Evolutionary conservation across 2,797 vertebrate species (phyloP).

Genomic region (Discoglossus pictus): DNA sequence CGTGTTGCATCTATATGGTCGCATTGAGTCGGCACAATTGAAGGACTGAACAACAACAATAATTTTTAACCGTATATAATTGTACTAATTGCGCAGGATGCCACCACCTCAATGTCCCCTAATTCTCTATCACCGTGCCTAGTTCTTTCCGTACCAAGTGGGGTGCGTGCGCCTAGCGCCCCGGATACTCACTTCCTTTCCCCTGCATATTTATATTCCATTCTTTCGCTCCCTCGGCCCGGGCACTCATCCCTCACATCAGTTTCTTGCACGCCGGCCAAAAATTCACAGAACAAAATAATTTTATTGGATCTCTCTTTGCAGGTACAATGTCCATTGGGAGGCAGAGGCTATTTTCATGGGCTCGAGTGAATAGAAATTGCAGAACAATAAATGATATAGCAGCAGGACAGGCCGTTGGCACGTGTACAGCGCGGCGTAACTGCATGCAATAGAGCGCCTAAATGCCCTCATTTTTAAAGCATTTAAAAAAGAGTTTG

Average conservation of each 20-base stretch:
- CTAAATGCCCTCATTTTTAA: conserved; percentile 17
- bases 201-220: neutral
- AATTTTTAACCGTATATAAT: no score
- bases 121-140: no score
- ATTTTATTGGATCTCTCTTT: neutral
- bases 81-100: no score
- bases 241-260: neutral
- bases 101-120: no score
- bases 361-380: neutral
- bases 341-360: conserved; percentile 8
- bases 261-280: conserved; percentile 4
- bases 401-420: conserved; percentile 12
- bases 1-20: no score
- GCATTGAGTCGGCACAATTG: no score
- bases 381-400: conserved; percentile 12
- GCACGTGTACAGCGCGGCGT: conserved; percentile 6
- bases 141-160: no score
- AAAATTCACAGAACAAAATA: conserved; percentile 11
- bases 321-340: conserved; percentile 14
- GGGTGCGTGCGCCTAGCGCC: no score
- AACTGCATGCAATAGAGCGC: conserved; percentile 1
- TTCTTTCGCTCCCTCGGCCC: neutral
- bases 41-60: no score
- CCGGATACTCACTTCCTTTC: neutral
- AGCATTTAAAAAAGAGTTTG: conserved; percentile 18